Evolutionary conservation across 2,113 vertebrate genomes (phyloP).

Genomic region (Zapus hudsonius): DNA sequence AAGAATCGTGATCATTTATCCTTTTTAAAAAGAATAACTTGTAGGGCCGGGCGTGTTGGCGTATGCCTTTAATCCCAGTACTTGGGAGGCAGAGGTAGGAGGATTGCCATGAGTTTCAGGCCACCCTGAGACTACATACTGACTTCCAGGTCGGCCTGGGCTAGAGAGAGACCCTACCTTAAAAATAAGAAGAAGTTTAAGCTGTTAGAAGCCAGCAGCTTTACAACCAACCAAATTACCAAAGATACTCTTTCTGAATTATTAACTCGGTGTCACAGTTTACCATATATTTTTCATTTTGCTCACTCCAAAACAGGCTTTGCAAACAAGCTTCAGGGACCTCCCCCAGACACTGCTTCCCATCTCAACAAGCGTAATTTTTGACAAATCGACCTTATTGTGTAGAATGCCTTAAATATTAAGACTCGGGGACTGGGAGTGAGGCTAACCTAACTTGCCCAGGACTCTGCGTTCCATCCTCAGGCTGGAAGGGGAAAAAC

Average conservation of each 20-base stretch:
- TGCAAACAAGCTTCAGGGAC: not conserved
- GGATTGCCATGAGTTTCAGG: too few relatives aligned
- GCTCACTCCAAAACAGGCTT: not conserved
- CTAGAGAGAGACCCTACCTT: too few relatives aligned
- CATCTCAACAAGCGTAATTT: not conserved
- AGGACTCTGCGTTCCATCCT: not conserved
- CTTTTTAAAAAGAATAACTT: conserved; percentile 22
- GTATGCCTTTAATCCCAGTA: too few relatives aligned
- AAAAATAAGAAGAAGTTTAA: too few relatives aligned
- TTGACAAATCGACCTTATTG: not conserved
- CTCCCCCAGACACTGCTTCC: not conserved
- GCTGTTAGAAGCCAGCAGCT: not conserved
- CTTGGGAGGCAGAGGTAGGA: too few relatives aligned
- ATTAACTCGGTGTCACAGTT: not conserved
- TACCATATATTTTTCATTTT: not conserved
- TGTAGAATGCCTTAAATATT: not conserved
- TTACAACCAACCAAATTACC: not conserved
- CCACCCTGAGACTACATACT: too few relatives aligned
- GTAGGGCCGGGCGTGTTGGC: too few relatives aligned
- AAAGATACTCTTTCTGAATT: conserved; percentile 17
- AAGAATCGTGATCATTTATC: not conserved
- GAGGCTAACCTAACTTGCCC: not conserved
- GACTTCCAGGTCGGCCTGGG: too few relatives aligned
- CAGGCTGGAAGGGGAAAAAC: not conserved
- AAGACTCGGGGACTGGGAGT: not conserved